Evolutionary conservation across 2,113 vertebrate genomes (phyloP).

Genomic region (Opisthocomus hoazin): DNA sequence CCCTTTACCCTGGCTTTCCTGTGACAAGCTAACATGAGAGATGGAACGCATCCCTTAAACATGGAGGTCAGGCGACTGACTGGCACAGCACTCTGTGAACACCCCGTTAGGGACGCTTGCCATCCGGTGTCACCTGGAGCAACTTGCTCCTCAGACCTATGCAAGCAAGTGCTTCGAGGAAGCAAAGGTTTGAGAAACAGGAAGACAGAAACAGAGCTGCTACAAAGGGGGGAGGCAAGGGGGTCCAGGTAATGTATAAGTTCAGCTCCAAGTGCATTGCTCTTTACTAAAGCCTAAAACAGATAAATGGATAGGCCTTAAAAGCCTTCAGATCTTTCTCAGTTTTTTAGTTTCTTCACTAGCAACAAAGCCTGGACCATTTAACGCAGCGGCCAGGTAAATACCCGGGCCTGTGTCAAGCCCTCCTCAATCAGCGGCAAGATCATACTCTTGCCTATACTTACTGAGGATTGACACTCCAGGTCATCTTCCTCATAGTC

Average conservation of each 20-base stretch:
- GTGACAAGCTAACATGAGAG: not conserved
- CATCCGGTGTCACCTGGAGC: not conserved
- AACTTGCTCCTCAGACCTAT: not conserved
- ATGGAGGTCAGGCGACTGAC: not conserved
- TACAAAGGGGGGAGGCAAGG: not conserved
- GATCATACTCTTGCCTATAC: constrained; percentile 70
- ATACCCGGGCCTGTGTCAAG: constrained; percentile 1
- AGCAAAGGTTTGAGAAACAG: not conserved
- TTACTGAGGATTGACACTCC: constrained; percentile 90
- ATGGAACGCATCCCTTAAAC: not conserved
- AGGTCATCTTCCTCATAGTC: constrained; percentile 93
- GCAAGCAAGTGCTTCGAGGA: not conserved
- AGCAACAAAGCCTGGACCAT: not conserved
- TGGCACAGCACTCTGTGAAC: not conserved
- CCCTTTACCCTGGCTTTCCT: not conserved
- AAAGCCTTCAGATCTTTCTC: not conserved
- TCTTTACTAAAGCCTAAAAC: not conserved
- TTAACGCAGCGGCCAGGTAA: not conserved
- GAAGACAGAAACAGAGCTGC: not conserved
- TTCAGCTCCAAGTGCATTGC: not conserved
- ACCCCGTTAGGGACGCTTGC: not conserved
- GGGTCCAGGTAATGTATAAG: not conserved
- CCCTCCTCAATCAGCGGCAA: constrained; percentile 49
- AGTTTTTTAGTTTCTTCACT: not conserved
- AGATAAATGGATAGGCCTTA: accelerated